Base-by-base conservation (phyloP, 2,888 invertebrate genomes). In the Empis livida region DNA sequence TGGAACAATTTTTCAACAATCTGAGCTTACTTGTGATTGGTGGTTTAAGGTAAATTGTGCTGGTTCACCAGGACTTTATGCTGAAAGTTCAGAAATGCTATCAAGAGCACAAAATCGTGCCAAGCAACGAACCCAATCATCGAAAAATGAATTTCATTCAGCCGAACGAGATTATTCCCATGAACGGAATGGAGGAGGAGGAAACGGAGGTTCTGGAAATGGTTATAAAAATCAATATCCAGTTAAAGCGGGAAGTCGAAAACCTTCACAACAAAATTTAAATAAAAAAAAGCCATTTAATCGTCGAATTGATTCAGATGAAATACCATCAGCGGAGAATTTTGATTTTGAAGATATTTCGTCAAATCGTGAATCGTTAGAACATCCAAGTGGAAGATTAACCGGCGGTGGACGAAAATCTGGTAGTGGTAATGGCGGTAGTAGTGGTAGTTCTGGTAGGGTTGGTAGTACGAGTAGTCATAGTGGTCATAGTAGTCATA, bases 31-130 rank as follows among this genome's bases (percentile, higher is more conserved):
- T 61, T 91, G 91, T 71, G 91, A 91, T 71, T 91, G 91, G 91
- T 91, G 90, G 90, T 90, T 88, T 71, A 89, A 90, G 73, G 89
- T 90, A 56, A 88, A 90, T 68, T 91, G 91, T 67, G 82, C 83
- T 51, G 81, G 82, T 53, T 82, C 90, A 1, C 80, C 84, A 1
- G 81, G 80, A 17, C 78, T 82, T 45, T 91, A 90, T 67, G 84
- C 84, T 55, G 84, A 86, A 64, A 88, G 88, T 59, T 82, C 86
- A 2, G 88, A 89, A 60, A 80, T 84, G 53, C 73, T 84, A 55
- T 77, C 80, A 43, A 77, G 78, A 57, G 82, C 83, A 53, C 53
- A 50, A 46, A 43, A 41, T 38, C 46, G 46, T 5, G 45, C 32
- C 64, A 15, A 62, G 53, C 46, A 64, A 62, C 47, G 46, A 45